These are phyloP conservation scores for Azemiops feae DNA, from an alignment of 2,113 vertebrate genomes.

Conservation along the genomic window DNA sequence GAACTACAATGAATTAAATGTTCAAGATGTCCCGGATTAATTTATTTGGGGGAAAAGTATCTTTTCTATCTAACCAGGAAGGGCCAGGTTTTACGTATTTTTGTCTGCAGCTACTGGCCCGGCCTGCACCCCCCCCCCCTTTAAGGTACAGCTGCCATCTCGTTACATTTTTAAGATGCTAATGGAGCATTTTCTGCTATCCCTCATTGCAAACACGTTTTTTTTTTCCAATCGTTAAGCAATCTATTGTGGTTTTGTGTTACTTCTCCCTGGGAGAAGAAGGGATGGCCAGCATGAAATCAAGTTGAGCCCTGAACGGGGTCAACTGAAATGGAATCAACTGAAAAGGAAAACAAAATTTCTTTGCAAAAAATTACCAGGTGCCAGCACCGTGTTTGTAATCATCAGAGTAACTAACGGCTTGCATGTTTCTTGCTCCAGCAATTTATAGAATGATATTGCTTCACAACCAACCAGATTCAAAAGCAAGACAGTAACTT, in stretches of 20 bases:
- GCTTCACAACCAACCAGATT: background rate
- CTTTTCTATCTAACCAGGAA: background rate
- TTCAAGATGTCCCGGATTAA: background rate
- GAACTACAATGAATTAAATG: background rate
- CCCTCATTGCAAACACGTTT: background rate
- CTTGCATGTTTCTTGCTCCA: background rate
- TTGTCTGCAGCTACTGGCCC: background rate
- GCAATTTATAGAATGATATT: fast-evolving
- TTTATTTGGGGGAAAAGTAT: background rate
- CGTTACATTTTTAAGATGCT: too few relatives aligned
- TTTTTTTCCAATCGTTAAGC: background rate
- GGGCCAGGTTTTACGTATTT: background rate
- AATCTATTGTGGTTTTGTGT: background rate
- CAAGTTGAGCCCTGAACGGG: background rate
- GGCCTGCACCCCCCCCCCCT: too few relatives aligned
- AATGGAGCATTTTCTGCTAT: background rate
- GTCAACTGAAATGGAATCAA: background rate
- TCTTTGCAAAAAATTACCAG: background rate
- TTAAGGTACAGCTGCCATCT: background rate
- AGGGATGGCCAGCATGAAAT: too few relatives aligned
- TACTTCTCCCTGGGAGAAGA: background rate
- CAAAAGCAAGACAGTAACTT: background rate
- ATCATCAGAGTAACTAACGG: too few relatives aligned
- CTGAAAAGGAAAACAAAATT: background rate
- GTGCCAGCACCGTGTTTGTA: background rate